Base-by-base conservation (phyloP, 2,888 invertebrate species). In the Tinea semifulvella region DNA sequence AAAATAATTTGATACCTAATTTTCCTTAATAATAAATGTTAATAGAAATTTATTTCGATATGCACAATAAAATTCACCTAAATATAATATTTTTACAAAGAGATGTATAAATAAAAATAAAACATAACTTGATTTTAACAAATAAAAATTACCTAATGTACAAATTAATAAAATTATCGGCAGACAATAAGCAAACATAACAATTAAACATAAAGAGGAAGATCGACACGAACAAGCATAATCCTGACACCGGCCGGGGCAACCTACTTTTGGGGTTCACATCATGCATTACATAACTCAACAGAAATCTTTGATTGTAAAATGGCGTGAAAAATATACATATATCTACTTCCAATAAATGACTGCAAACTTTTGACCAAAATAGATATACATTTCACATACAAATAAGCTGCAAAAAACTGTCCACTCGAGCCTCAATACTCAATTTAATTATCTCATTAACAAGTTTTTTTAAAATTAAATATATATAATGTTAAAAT, bases 131-230 rank as follows among this genome's bases (percentile, higher is more conserved):
- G 26, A n/a, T 31, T n/a, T 67, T 59, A 67, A 63, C 63, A 65
- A 31, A 31, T 31, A 31, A 31, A 13, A 31, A 31, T n/a, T 3
- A 13, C 31, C 11, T 31, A 31, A 13, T 31, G 11, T 31, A 31
- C 31, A 31, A 31, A 14, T 13, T 31, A 31, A 61, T 61, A 61
- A 66, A 64, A 68, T 50, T 51, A 40, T 36, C 22, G 5, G 67
- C 56, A 61, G 61, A 60, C 62, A 65, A 66, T 55, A 61, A 64
- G 63, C 73, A 79, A 79, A 77, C 75, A 70, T 77, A 80, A 76
- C 76, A 77, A 75, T 59, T 57, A 73, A 31, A 31, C 2, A 31
- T 14, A 31, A 31, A 75, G 64, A 69, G 45, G 27, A 68, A 68
- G 56, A 50, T 51, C 52, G 48, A 63, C 61, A 7, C 13, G 31